These are phyloP conservation scores for Dasypogon diadema DNA, from an alignment of 2,888 invertebrate genomes.

Conservation along the genomic window DNA sequence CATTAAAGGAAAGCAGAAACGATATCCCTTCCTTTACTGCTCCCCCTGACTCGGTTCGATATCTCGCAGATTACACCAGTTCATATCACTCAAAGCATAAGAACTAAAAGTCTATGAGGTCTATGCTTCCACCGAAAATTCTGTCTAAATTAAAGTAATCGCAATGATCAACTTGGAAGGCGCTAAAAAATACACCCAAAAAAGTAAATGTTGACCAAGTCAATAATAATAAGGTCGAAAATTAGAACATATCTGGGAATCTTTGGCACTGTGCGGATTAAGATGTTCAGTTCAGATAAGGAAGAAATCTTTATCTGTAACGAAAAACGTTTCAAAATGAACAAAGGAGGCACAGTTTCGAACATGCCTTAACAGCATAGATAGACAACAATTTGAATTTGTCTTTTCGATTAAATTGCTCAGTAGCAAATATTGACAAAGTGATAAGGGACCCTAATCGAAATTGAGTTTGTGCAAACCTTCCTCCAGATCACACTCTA, in stretches of 20 bases:
- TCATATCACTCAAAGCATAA: neutral
- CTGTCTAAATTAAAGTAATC: slow-evolving; percentile 17
- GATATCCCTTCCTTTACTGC: neutral
- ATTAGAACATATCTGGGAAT: slow-evolving; percentile 5
- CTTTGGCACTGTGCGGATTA: neutral
- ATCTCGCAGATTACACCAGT: slow-evolving; percentile 20
- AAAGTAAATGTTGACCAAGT: neutral
- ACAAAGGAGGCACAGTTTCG: neutral
- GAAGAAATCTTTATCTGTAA: slow-evolving; percentile 6
- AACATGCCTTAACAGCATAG: neutral
- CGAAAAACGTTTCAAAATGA: neutral
- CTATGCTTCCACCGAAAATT: neutral
- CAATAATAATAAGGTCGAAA: slow-evolving; percentile 13
- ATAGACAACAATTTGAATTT: slow-evolving; percentile 13
- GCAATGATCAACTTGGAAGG: slow-evolving; percentile 13
- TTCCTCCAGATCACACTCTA: neutral
- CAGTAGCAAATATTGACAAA: slow-evolving; percentile 34
- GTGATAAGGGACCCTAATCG: slow-evolving; percentile 36
- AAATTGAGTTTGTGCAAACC: slow-evolving; percentile 36
- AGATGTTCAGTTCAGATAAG: slow-evolving; percentile 1
- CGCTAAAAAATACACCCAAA: slow-evolving; percentile 31
- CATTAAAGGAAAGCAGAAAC: slow-evolving; percentile 14
- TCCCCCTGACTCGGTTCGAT: neutral
- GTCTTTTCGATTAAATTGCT: neutral
- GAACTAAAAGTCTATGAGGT: neutral